Conservation (phyloP, 2,797 vertebrate genomes). For the Muscicapa striata region DNA sequence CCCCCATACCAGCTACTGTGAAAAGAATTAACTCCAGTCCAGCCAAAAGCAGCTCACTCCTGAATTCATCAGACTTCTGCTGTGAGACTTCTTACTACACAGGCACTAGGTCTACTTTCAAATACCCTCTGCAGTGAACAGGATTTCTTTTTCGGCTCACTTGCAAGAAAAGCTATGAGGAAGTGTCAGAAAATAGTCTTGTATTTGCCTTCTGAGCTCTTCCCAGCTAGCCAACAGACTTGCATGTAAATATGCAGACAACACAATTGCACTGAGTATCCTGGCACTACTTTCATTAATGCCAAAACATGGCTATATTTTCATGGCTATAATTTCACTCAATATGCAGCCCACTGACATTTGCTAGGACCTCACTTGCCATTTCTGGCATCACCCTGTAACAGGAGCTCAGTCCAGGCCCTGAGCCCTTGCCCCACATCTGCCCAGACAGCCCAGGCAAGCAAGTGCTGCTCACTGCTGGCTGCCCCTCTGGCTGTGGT, state of each 20-base stretch:
- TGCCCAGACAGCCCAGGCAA: neutral
- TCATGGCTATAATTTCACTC: neutral
- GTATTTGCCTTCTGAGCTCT: neutral
- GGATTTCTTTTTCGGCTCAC: neutral
- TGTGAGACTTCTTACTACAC: neutral
- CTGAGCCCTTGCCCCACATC: fast-evolving
- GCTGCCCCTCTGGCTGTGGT: neutral
- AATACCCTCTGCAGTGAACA: neutral
- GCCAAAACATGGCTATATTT: neutral
- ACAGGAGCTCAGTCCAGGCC: neutral
- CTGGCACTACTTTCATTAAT: neutral
- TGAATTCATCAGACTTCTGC: neutral
- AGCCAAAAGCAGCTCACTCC: neutral
- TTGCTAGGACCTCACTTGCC: neutral
- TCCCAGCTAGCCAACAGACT: neutral
- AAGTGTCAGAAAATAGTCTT: neutral
- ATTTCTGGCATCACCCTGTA: neutral
- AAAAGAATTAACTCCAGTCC: neutral
- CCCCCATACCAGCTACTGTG: neutral
- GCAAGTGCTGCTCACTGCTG: neutral
- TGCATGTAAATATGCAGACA: fast-evolving
- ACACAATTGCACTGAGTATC: neutral
- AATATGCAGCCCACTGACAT: neutral
- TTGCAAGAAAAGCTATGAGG: neutral
- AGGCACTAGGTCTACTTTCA: neutral